Conservation (phyloP, 2,797 vertebrate species). For the Ptychadena robeensis region DNA sequence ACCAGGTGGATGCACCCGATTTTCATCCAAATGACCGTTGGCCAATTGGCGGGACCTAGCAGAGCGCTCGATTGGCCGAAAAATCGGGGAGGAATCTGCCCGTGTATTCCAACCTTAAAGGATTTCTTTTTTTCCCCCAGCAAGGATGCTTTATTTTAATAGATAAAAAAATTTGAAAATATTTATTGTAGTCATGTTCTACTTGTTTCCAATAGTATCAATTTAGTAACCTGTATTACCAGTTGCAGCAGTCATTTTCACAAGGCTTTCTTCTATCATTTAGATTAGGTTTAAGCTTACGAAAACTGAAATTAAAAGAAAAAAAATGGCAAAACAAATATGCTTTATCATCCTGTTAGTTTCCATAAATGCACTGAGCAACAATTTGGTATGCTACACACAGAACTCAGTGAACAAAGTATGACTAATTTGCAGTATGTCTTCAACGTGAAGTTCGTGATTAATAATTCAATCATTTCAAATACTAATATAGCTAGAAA, state of each 20-base stretch:
- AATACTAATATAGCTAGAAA: constrained; percentile 51
- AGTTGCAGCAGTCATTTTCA: background rate
- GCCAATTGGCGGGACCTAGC: too few species aligned
- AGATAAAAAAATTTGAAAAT: too few species aligned
- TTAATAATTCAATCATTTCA: constrained; percentile 60
- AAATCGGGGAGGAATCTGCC: too few species aligned
- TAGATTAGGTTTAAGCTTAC: background rate
- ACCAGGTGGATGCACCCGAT: too few species aligned
- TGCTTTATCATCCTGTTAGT: constrained; percentile 25
- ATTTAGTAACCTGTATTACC: background rate
- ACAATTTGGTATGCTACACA: constrained; percentile 45
- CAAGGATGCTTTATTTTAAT: too few species aligned
- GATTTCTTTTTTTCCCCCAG: too few species aligned
- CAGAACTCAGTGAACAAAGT: constrained; percentile 47
- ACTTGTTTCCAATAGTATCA: background rate
- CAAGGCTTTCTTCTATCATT: background rate
- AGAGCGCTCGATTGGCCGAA: too few species aligned
- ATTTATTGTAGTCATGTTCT: background rate
- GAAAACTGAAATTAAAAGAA: background rate
- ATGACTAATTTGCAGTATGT: constrained; percentile 56
- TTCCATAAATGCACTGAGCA: constrained; percentile 30
- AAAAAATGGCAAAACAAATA: background rate
- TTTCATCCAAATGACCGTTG: too few species aligned
- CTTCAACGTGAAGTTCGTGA: constrained; percentile 49
- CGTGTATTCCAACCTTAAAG: too few species aligned